These are phyloP conservation scores for Poecilia gillii DNA, from an alignment of 2,797 vertebrate species.

Conservation along the genomic window DNA sequence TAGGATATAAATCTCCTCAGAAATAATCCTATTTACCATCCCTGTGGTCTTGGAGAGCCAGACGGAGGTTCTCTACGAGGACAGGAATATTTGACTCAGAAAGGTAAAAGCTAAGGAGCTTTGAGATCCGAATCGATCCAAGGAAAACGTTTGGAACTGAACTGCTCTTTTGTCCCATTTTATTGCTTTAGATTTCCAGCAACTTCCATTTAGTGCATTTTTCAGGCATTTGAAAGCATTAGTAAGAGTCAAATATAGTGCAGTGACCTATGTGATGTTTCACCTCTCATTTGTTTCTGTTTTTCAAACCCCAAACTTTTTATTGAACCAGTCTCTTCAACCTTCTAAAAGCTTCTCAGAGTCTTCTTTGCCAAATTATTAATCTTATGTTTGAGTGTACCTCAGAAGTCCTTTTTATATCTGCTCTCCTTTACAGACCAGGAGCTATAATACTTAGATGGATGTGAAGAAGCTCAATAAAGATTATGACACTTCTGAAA, in stretches of 20 bases:
- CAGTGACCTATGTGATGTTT: neutral
- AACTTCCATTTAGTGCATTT: neutral
- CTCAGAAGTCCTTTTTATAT: neutral
- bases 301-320: neutral
- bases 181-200: neutral
- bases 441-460: neutral
- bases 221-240: neutral
- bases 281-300: neutral
- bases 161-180: neutral
- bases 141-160: slow-evolving; percentile 22
- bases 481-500: neutral
- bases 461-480: neutral
- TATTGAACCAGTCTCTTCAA: neutral
- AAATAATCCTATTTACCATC: slow-evolving; percentile 30
- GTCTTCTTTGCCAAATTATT: neutral
- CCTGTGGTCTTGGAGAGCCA: slow-evolving; percentile 18
- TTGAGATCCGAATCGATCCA: slow-evolving; percentile 38
- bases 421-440: neutral
- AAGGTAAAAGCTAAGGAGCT: slow-evolving; percentile 39
- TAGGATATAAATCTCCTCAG: slow-evolving; percentile 15
- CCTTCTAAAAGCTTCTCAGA: neutral
- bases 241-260: neutral
- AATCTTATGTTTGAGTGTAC: neutral
- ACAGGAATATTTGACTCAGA: slow-evolving; percentile 19
- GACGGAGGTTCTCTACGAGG: slow-evolving; percentile 11